phyloP scores from a whole-genome alignment of 2,888 invertebrate species.

The Stenodera caucasica region DNA sequence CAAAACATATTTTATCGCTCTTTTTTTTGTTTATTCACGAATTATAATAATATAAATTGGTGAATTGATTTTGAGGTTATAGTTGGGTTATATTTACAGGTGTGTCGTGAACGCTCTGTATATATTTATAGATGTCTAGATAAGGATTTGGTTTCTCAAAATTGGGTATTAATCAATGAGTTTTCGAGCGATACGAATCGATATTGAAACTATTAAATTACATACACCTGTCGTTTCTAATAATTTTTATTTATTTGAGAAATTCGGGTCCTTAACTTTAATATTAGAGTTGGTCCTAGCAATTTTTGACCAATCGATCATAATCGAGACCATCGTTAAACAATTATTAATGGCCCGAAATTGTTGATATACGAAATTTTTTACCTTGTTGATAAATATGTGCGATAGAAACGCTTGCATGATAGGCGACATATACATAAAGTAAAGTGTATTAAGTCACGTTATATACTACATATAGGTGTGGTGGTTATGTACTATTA shows the following conservation, averaged over 20 bases:
- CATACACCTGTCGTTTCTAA: not conserved
- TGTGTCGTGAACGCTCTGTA: too few species aligned
- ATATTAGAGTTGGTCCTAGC: not conserved
- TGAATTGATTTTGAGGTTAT: too few species aligned
- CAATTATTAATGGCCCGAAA: slow-evolving; percentile 25
- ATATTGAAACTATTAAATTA: not conserved
- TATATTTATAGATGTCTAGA: too few species aligned
- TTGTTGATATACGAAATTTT: slow-evolving; percentile 15
- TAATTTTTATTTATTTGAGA: not conserved
- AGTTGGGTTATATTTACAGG: too few species aligned
- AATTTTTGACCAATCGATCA: slow-evolving; percentile 10
- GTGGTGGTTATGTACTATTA: slow-evolving; percentile 30
- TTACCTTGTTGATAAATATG: slow-evolving; percentile 18
- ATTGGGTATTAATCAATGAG: not conserved
- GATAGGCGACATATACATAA: slow-evolving; percentile 22
- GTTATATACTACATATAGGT: slow-evolving; percentile 39
- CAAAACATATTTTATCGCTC: too few species aligned
- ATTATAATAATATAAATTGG: too few species aligned
- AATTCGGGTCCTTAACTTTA: not conserved
- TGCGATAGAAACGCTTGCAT: slow-evolving; percentile 26
- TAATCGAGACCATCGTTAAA: slow-evolving; percentile 19
- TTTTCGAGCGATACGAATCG: not conserved
- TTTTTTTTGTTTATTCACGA: too few species aligned
- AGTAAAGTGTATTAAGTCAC: slow-evolving; percentile 40
- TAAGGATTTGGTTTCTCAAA: not conserved